Evolutionary conservation across 2,797 vertebrate species (phyloP), one percentile per base, ranked within the genome.

Genomic region (Neosilurus hyrtlii): DNA sequence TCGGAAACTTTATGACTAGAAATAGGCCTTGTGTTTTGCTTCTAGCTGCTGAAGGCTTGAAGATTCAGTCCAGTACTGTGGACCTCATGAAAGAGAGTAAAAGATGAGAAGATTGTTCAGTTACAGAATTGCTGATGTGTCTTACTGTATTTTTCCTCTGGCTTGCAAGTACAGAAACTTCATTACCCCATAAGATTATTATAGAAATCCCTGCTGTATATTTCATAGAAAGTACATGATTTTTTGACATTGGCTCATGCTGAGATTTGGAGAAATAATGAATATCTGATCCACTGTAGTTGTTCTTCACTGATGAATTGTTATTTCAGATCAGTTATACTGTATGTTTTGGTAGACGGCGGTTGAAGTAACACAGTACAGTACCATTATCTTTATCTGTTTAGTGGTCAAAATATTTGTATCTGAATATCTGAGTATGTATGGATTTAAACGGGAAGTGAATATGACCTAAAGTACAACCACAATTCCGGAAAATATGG

Each of bases 61-160:
- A 30, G 80, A 79, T 73, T 54, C 61, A 37, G 52, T 56, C 15
- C 16, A 43, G 61, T 49, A 66, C 59, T 72, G 68, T 75, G 72
- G 66, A 82, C 59, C 78, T 79, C 83, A 83, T 87, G 70, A 88
- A 87, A 82, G 84, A 86, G 86, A 87, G 78, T 86, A 72, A 83
- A 84, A 86, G 78, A 87, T 87, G 81, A 86, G 57, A 62, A 26
- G 15, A 81, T 49, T 15, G 68, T 70, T 59, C 73, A 75, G 70
- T 79, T 61, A 73, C 76, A 79, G 73, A 85, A 79, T 84, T n/a
- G 2, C 77, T 83, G 77, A 84, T 83, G 80, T 66, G 80, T 73
- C 65, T 61, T 7, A 43, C 56, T n/a, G 73, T 37, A 37, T 22
- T 81, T 61, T 70, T 70, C 49, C 66, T 56, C 73, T 26, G 79